Conservation (phyloP, 2,888 invertebrate genomes). For the Callosobruchus maculatus region DNA sequence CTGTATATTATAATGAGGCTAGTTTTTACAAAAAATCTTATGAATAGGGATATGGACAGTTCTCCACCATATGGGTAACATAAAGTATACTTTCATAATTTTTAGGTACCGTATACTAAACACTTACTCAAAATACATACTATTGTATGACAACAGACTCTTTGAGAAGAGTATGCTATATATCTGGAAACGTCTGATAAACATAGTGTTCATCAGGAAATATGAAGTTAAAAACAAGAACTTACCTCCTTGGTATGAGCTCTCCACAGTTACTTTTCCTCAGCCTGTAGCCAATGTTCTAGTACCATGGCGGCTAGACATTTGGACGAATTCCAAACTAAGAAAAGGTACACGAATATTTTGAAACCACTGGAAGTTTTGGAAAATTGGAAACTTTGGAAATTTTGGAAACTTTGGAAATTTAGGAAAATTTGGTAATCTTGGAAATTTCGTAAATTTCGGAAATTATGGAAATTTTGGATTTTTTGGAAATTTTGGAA, state of each 20-base stretch:
- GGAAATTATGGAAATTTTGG: too few species aligned
- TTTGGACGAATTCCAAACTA: slow-evolving; percentile 64
- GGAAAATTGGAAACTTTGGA: too few species aligned
- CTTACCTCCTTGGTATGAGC: slow-evolving; percentile 61
- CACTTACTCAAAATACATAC: slow-evolving; percentile 66
- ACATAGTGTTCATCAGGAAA: slow-evolving; percentile 67
- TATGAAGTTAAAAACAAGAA: slow-evolving; percentile 42
- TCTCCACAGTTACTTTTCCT: slow-evolving; percentile 74
- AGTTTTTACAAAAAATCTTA: too few species aligned
- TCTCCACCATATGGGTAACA: too few species aligned
- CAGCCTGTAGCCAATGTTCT: slow-evolving; percentile 56
- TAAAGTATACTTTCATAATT: too few species aligned
- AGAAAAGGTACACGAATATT: slow-evolving; percentile 54
- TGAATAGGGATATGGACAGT: too few species aligned
- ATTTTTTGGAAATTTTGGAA: too few species aligned
- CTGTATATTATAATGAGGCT: too few species aligned
- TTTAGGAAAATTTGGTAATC: too few species aligned
- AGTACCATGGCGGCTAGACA: slow-evolving; percentile 60
- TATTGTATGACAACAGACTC: slow-evolving; percentile 67
- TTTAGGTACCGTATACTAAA: slow-evolving; percentile 65
- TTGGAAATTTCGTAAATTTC: too few species aligned
- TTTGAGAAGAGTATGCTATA: slow-evolving; percentile 64
- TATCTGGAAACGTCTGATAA: slow-evolving; percentile 74
- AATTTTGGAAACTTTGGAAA: too few species aligned
- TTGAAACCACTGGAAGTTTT: too few species aligned